Evolutionary conservation across 2,888 invertebrate genomes (phyloP), one percentile per base, ranked within the genome.

Genomic region (Parochlus steinenii): DNA sequence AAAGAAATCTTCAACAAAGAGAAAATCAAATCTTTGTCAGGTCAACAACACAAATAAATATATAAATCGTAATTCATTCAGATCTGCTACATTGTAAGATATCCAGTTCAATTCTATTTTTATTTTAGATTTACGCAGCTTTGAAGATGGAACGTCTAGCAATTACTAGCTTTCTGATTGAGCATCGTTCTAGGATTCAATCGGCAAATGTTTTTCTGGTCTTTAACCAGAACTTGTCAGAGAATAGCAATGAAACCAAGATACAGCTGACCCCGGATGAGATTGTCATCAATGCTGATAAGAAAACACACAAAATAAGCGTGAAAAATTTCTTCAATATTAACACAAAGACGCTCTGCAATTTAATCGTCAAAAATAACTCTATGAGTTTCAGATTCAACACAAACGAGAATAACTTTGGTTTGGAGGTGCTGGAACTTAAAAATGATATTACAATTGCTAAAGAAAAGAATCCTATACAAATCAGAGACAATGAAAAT

Each of bases 341-440:
- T 6, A 36, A 36, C 18, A 18, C 24, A 3, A 24, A 36, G 8
- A 24, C 23, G 10, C 30, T 29, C 12, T 28, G 25, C 15, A 19
- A 20, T 16, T 20, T 36, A 19, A 4, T 23, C 7, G 36, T 29
- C 6, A 29, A 35, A 23, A 30, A 30, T 12, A 25, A n/a, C 14
- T 36, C 24, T n/a, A 36, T 36, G 7, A 30, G 30, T 17, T 36
- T 36, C 24, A 16, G 36, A 11, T 17, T 36, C 6, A 29, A 30
- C 11, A 30, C 30, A 5, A 30, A 28, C 5, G 18, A 24, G 2
- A 16, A 30, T 5, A 15, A 23, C 10, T 36, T 36, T n/a, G 20
- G 18, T 10, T 7, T 30, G 5, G 36, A 36, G n/a, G 15, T 36
- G 8, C 12, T 36, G 7, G 19, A 31, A 11, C 3, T 8, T 12